Evolutionary conservation across 2,888 invertebrate genomes (phyloP).

Genomic region (Brachylomia viminalis): DNA sequence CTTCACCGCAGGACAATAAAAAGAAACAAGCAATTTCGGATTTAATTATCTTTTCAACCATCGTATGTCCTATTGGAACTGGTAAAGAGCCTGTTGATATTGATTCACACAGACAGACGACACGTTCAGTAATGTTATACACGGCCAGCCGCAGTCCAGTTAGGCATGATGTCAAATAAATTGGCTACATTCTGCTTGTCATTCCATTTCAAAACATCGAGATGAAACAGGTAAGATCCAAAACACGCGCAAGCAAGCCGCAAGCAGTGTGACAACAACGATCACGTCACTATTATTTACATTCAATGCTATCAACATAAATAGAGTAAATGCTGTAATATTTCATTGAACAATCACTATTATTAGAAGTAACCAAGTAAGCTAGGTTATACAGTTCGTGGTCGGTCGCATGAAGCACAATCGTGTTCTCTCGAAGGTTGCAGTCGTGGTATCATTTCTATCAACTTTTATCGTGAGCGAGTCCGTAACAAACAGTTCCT

Average conservation of each 20-base stretch:
- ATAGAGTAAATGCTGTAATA: conserved; percentile 44
- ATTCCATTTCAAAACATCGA: conserved; percentile 52
- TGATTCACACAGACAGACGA: conserved; percentile 32
- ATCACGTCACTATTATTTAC: conserved; percentile 50
- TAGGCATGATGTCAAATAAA: conserved; percentile 55
- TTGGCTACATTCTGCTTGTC: conserved; percentile 43
- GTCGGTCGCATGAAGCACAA: conserved; percentile 10
- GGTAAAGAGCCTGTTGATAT: conserved; percentile 33
- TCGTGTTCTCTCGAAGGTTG: conserved; percentile 44
- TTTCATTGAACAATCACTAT: conserved; percentile 48
- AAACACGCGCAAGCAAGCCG: conserved; percentile 35
- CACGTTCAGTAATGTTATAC: conserved; percentile 15
- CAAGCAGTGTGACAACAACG: conserved; percentile 40
- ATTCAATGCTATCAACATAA: conserved; percentile 48
- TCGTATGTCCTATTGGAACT: conserved; percentile 23
- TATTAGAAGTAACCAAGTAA: conserved; percentile 31
- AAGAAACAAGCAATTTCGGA: conserved; percentile 6
- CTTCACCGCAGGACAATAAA: conserved; percentile 1
- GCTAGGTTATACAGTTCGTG: conserved; percentile 26
- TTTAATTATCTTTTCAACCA: conserved; percentile 27
- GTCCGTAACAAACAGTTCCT: conserved; percentile 18
- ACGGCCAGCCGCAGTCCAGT: conserved; percentile 23
- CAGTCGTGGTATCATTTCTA: conserved; percentile 44
- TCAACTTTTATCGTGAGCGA: conserved; percentile 49
- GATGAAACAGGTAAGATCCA: conserved; percentile 55